Base-by-base conservation (phyloP, 2,797 vertebrate species). In the Heteromormyrus szaboi region DNA sequence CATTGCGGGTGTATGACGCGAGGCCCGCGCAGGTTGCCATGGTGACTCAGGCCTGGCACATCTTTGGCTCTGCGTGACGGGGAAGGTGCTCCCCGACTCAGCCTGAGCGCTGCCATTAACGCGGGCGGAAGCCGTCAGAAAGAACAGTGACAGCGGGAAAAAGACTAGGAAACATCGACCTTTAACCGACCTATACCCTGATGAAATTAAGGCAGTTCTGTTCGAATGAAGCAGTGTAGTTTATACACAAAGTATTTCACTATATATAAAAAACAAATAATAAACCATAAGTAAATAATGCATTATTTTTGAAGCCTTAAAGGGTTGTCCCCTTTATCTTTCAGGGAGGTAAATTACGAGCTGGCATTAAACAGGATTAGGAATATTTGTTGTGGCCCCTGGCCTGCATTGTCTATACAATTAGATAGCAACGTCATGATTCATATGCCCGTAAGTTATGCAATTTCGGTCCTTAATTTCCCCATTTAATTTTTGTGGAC, bases 1-100 rank as follows among this genome's bases (percentile, higher is more conserved):
- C 95, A 95, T 92, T 68, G 91, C 92, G 89, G 88, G 91, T 89
- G 50, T 59, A 8, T 93, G 92, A 83, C 91, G 17, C 11, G 81
- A 92, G 91, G 56, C 92, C 94, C 29, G 91, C 89, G 94, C 83
- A 2, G 0, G 95, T 96, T 95, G 90, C 94, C 94, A 94, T 96
- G 94, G 94, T 0, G 89, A 96, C 65, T 50, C 44, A 92, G 93
- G 93, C 91, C 91, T 22, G 90, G 89, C 91, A 92, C 90, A 81
- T 91, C 92, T 91, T 92, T 89, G 86, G 62, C 7, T 0, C 89
- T 0, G 88, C 59, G 81, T 91, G 88, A 59, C 56, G 83, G 68
- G 65, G 89, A 90, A 25, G 88, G 88, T 25, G 81, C 65, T 53
- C 25, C 56, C 54, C 48, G 56, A 76, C 25, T 68, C 62, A 12